A percentile compares a stretch with the other conserved stretches of the same genome.
Evolutionary conservation across 2,888 invertebrate genomes (phyloP).

Genomic region (Achlya flavicornis): DNA sequence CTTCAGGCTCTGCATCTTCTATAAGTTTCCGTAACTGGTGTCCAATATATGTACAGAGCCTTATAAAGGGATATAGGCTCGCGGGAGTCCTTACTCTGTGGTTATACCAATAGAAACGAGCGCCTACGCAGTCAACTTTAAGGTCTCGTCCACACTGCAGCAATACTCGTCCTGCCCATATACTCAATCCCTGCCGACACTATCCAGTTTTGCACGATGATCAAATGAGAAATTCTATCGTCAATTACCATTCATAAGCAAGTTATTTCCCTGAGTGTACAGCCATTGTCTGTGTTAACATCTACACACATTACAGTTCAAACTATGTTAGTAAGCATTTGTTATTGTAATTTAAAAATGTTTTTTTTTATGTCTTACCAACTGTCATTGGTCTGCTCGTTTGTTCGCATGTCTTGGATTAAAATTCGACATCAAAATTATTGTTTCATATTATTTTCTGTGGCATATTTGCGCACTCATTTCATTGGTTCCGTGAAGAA

Average conservation of each 20-base stretch:
- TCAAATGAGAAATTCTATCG: constrained; percentile 37
- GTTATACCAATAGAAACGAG: no score
- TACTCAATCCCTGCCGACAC: constrained; percentile 28
- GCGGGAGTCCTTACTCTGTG: no score
- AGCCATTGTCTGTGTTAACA: neutral
- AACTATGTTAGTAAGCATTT: neutral
- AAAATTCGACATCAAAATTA: constrained; percentile 22
- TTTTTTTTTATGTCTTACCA: constrained; percentile 14
- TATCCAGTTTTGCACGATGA: constrained; percentile 33
- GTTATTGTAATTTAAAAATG: neutral
- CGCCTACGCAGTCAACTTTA: neutral
- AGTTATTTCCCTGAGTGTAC: neutral
- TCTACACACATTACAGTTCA: neutral
- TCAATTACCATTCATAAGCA: neutral
- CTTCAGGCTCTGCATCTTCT: no score
- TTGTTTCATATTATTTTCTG: constrained; percentile 41
- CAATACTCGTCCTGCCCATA: constrained; percentile 26
- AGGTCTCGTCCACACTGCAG: neutral
- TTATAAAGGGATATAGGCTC: no score
- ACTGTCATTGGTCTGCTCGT: constrained; percentile 36
- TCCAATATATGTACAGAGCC: no score
- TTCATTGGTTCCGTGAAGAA: constrained; percentile 43
- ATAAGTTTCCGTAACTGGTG: no score
- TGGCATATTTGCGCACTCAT: constrained; percentile 55
- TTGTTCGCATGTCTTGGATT: constrained; percentile 38